Evolutionary conservation across 2,888 invertebrate genomes (phyloP).

Genomic region (Nymphalis c-album): DNA sequence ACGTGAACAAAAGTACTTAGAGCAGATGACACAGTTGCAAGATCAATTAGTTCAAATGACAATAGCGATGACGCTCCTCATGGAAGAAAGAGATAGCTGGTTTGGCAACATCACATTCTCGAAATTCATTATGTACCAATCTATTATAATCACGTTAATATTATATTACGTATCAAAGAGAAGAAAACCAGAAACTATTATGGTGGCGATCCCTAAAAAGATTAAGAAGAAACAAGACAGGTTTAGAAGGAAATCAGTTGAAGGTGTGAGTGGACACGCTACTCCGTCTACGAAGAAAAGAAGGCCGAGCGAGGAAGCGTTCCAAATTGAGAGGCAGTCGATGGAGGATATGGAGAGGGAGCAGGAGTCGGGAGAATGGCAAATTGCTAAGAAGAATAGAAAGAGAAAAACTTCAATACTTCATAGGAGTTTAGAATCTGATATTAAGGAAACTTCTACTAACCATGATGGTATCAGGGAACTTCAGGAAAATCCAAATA

Average conservation of each 20-base stretch:
- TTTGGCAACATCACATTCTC: constrained; percentile 81
- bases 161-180: constrained; percentile 77
- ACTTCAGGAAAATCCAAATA: constrained; percentile 71
- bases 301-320: constrained; percentile 88
- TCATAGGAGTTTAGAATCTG: constrained; percentile 67
- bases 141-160: constrained; percentile 72
- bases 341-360: constrained; percentile 80
- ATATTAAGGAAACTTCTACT: constrained; percentile 41
- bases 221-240: constrained; percentile 66
- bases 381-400: constrained; percentile 71
- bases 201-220: constrained; percentile 59
- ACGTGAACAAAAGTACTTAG: constrained; percentile 89
- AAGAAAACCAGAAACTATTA: constrained; percentile 60
- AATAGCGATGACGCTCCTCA: constrained; percentile 80
- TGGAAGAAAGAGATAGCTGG: constrained; percentile 85
- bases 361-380: constrained; percentile 74
- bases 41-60: constrained; percentile 85
- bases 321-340: constrained; percentile 83
- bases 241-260: constrained; percentile 84
- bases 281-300: constrained; percentile 81
- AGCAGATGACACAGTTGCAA: constrained; percentile 86
- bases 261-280: constrained; percentile 81
- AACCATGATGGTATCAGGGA: constrained; percentile 64
- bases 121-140: constrained; percentile 77
- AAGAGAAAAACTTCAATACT: constrained; percentile 73